These are phyloP conservation scores for Volucella inanis DNA, from an alignment of 2,888 invertebrate genomes.

Conservation along the genomic window DNA sequence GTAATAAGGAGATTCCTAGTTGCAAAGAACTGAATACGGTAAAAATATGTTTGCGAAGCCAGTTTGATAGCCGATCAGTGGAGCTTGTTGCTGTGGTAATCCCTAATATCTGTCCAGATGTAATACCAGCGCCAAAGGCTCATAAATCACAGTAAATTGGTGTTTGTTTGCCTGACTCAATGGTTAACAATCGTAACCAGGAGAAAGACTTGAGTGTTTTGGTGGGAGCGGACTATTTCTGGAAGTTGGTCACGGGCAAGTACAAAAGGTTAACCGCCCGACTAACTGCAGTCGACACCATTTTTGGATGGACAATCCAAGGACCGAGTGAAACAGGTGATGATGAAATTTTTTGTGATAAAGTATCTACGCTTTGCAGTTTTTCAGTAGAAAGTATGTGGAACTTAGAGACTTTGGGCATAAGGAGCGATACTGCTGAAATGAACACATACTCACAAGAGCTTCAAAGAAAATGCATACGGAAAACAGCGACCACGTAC, in stretches of 20 bases:
- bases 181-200: background rate
- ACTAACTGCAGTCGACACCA: conserved; percentile 9
- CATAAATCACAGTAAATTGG: background rate
- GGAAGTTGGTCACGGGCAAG: conserved; percentile 15
- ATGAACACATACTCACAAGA: conserved; percentile 10
- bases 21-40: background rate
- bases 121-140: background rate
- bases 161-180: conserved; percentile 4
- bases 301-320: conserved; percentile 24
- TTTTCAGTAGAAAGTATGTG: conserved; percentile 14
- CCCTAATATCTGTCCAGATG: background rate
- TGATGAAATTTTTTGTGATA: background rate
- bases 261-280: conserved; percentile 1
- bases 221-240: conserved; percentile 7
- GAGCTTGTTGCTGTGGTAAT: conserved; percentile 3
- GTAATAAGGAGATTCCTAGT: background rate
- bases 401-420: conserved; percentile 5
- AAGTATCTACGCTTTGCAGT: conserved; percentile 11
- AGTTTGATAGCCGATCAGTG: conserved; percentile 5
- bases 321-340: background rate
- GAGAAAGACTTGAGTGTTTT: conserved; percentile 2
- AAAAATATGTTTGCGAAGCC: background rate
- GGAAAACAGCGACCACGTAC: conserved; percentile 8
- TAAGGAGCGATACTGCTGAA: conserved; percentile 5
- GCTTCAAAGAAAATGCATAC: conserved; percentile 16